Evolutionary conservation across 2,888 invertebrate genomes (phyloP).

Genomic region (Lordiphosa fenestrarum): DNA sequence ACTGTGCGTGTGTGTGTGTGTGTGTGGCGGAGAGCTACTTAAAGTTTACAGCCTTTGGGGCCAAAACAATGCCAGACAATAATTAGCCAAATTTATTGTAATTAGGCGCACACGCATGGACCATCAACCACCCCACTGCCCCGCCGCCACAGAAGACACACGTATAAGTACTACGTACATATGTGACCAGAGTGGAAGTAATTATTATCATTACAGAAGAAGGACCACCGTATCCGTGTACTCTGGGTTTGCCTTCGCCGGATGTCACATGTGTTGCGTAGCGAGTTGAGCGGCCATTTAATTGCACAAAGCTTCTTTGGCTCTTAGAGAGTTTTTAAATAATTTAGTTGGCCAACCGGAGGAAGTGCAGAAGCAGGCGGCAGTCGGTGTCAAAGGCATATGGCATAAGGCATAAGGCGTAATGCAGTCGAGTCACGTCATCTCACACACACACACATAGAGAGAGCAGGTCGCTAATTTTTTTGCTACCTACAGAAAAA

Average conservation of each 20-base stretch:
- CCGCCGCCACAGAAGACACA: slow-evolving; percentile 7
- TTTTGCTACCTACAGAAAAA: slow-evolving; percentile 52
- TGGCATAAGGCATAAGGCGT: slow-evolving; percentile 42
- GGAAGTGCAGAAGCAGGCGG: slow-evolving; percentile 28
- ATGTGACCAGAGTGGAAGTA: slow-evolving; percentile 41
- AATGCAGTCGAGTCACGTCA: slow-evolving; percentile 69
- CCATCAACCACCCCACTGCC: neutral
- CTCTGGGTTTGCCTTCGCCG: slow-evolving; percentile 3
- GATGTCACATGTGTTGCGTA: slow-evolving; percentile 68
- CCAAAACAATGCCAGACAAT: slow-evolving; percentile 63
- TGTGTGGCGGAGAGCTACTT: slow-evolving; percentile 46
- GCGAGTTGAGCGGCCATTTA: slow-evolving; percentile 62
- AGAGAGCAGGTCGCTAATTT: slow-evolving; percentile 64
- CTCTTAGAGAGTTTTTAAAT: slow-evolving; percentile 71
- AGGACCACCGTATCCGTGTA: slow-evolving; percentile 9
- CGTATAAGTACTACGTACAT: slow-evolving; percentile 14
- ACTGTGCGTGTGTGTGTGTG: slow-evolving; percentile 6
- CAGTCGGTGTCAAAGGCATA: slow-evolving; percentile 46
- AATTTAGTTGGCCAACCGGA: slow-evolving; percentile 58
- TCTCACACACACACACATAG: slow-evolving; percentile 27
- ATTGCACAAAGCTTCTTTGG: slow-evolving; percentile 66
- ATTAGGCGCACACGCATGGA: slow-evolving; percentile 66
- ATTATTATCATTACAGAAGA: slow-evolving; percentile 60
- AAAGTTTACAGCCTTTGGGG: slow-evolving; percentile 54
- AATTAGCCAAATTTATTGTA: slow-evolving; percentile 76